Base-by-base conservation (phyloP, 2,113 vertebrate species). In the Anarrhichthys ocellatus region DNA sequence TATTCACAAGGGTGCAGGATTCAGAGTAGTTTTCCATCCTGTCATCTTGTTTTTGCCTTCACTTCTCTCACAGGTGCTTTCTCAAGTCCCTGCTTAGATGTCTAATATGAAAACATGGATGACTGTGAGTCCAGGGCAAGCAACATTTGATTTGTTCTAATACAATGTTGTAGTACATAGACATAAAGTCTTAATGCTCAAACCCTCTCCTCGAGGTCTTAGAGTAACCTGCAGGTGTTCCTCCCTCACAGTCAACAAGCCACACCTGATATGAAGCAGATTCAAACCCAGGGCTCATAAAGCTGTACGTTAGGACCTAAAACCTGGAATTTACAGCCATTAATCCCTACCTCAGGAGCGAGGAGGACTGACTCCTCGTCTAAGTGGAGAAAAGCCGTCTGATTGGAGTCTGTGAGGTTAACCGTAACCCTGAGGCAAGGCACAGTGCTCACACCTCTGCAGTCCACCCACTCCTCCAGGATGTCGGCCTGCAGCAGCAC, bases 341-440 rank as follows among this genome's bases (percentile, higher is more conserved):
- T 40, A 65, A 38, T 34, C n/a, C 73, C 70, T 94, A 97, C 96
- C 95, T 96, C 92, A n/a, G 91, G 85, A 38, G 83, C 86, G 4
- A 87, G 83, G 67, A 94, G 84, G 44, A 95, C 79, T 0, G 92
- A 91, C 36, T 96, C 95, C 65, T 97, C 96, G 29, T 96, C 94
- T 5, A 95, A 94, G 82, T 94, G 94, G 15, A 97, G 95, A 17
- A 91, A 81, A 56, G 87, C 88, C 32, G 67, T 89, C 83, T 91
- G 91, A 24, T 91, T 91, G 27, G 94, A 93, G 62, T 75, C 80
- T 0, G 87, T 91, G 84, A 95, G 81, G 73, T 92, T 95, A 42
- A 96, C 96, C 17, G 86, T 87, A 72, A 94, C 95, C 81, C 87
- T 91, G 58, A 96, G 95, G 80, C 96, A 97, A 0, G 93, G 95